These are phyloP conservation scores for Hydrophis major DNA, from an alignment of 2,797 vertebrate species.

Conservation along the genomic window DNA sequence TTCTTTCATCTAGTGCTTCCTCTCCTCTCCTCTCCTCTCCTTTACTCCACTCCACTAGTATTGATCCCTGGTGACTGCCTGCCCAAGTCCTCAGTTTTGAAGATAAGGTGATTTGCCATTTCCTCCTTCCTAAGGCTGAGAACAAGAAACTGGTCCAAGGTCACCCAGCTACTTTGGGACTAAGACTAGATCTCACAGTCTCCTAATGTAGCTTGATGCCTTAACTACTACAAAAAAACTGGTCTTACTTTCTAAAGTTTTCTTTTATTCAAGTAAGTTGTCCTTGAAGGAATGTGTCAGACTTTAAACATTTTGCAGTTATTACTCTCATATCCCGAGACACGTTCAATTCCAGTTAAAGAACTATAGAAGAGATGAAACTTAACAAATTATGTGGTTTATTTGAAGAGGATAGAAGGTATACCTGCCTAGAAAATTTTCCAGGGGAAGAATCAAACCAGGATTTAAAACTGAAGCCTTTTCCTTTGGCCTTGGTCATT, in stretches of 20 bases:
- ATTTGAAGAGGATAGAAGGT: neutral
- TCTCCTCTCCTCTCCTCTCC: neutral
- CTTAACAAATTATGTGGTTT: neutral
- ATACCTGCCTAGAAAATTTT: neutral
- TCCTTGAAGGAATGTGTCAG: neutral
- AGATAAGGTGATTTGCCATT: neutral
- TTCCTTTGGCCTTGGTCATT: neutral
- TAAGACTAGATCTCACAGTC: neutral
- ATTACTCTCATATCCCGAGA: neutral
- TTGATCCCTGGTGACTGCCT: neutral
- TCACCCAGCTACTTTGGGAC: neutral
- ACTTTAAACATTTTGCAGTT: neutral
- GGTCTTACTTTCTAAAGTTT: neutral
- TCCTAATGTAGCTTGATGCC: neutral
- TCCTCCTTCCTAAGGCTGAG: neutral
- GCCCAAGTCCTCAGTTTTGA: neutral
- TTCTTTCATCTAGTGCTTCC: neutral
- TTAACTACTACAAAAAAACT: neutral
- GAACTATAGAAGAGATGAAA: neutral
- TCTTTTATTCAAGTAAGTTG: neutral
- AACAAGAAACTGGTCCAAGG: neutral
- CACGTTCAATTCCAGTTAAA: neutral
- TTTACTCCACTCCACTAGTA: neutral
- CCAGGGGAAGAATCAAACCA: neutral
- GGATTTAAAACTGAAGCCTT: neutral